Percentiles rank a stretch among this genome's conserved stretches.
Conservation (phyloP, 2,113 vertebrate species). For the Scartelaos histophorus region DNA sequence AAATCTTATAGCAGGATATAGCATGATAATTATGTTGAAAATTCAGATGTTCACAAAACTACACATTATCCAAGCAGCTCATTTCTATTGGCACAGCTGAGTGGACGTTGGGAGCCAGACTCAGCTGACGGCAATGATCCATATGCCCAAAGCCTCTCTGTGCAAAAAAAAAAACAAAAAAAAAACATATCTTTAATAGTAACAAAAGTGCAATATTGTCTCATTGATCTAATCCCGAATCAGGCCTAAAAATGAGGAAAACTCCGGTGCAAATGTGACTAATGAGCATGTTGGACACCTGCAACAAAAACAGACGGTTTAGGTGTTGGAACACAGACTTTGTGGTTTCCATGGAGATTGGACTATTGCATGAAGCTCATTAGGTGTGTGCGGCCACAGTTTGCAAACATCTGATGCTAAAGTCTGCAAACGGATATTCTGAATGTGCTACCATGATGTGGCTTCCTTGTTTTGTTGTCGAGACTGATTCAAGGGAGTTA, state of each 20-base stretch:
- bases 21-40: conserved; percentile 6
- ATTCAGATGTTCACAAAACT: conserved; percentile 15
- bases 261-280: neutral
- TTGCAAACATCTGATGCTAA: neutral
- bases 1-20: conserved; percentile 15
- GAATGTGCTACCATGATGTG: neutral
- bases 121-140: conserved; percentile 13
- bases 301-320: neutral
- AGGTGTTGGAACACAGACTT: conserved; percentile 1
- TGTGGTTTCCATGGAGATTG: neutral
- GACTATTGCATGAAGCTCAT: neutral
- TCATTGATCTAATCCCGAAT: conserved; percentile 3
- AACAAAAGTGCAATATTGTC: conserved; percentile 1
- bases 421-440: neutral
- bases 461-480: no score
- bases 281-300: neutral
- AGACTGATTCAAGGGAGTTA: no score
- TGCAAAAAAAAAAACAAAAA: no score
- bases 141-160: conserved; percentile 11
- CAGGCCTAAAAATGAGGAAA: neutral
- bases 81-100: conserved; percentile 45
- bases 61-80: conserved; percentile 57
- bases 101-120: conserved; percentile 17
- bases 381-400: neutral
- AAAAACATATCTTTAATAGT: neutral